These are phyloP conservation scores for Alviniconcha strummeri DNA, from an alignment of 2,888 invertebrate species.

Conservation along the genomic window DNA sequence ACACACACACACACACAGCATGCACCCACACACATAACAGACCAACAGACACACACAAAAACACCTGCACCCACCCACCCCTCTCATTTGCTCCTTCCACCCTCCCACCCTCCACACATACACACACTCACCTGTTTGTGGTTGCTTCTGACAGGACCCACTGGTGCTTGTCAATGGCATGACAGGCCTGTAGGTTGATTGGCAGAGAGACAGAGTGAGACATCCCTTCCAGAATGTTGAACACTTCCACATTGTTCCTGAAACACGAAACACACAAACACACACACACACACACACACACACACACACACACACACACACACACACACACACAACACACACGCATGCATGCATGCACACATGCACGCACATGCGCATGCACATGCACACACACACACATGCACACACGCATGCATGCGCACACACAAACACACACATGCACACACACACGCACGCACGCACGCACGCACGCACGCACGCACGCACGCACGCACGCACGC, in stretches of 20 bases:
- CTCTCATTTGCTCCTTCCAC: neutral
- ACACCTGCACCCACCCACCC: neutral
- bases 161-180: constrained; percentile 53
- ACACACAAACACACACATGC: neutral
- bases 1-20: neutral
- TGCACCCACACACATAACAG: neutral
- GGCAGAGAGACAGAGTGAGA: constrained; percentile 63
- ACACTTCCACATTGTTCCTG: constrained; percentile 60
- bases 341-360: too few relatives aligned
- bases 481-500: too few relatives aligned
- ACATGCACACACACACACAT: too few relatives aligned
- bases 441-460: neutral
- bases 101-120: neutral
- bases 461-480: too few relatives aligned
- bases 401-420: neutral
- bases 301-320: neutral
- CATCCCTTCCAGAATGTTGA: constrained; percentile 63
- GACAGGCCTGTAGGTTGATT: constrained; percentile 56
- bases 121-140: constrained; percentile 48
- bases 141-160: constrained; percentile 65
- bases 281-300: constrained; percentile 6
- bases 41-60: neutral
- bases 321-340: neutral
- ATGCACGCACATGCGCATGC: too few relatives aligned
- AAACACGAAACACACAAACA: constrained; percentile 25